Percentiles rank a stretch among this genome's conserved stretches.
These are phyloP conservation scores for Eilema depressum DNA, from an alignment of 2,888 invertebrate species.

Conservation along the genomic window DNA sequence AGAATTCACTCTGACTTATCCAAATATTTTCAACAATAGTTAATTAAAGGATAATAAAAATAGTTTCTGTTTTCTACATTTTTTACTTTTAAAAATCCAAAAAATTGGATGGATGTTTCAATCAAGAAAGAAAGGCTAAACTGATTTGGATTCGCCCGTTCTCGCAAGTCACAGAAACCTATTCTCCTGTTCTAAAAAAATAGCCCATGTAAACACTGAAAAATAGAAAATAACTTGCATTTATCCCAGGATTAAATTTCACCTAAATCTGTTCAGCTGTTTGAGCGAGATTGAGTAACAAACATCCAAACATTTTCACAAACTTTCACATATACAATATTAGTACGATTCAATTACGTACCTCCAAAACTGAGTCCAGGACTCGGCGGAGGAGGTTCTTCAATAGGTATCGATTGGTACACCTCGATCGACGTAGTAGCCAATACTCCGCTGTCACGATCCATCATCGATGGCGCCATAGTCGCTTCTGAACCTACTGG, in stretches of 20 bases:
- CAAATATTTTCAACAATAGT: background rate
- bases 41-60: too few species aligned
- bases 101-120: too few species aligned
- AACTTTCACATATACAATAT: background rate
- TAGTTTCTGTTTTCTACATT: too few species aligned
- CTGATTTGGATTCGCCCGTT: too few species aligned
- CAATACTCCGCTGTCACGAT: slow-evolving; percentile 73
- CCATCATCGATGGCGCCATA: slow-evolving; percentile 78
- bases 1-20: background rate
- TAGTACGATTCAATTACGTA: slow-evolving; percentile 33
- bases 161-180: too few species aligned
- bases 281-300: too few species aligned
- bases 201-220: too few species aligned
- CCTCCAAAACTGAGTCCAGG: slow-evolving; percentile 76
- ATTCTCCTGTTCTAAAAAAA: too few species aligned
- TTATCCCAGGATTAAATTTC: too few species aligned
- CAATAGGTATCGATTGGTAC: slow-evolving; percentile 66
- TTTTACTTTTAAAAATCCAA: too few species aligned
- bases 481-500: slow-evolving; percentile 76
- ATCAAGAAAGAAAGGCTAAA: too few species aligned
- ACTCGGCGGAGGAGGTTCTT: slow-evolving; percentile 68
- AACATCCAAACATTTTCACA: background rate
- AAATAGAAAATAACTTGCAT: too few species aligned
- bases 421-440: slow-evolving; percentile 74
- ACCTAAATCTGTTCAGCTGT: background rate